phyloP scores from a whole-genome alignment of 1,140 invertebrate genomes.

The Drosophila nebulosa region DNA sequence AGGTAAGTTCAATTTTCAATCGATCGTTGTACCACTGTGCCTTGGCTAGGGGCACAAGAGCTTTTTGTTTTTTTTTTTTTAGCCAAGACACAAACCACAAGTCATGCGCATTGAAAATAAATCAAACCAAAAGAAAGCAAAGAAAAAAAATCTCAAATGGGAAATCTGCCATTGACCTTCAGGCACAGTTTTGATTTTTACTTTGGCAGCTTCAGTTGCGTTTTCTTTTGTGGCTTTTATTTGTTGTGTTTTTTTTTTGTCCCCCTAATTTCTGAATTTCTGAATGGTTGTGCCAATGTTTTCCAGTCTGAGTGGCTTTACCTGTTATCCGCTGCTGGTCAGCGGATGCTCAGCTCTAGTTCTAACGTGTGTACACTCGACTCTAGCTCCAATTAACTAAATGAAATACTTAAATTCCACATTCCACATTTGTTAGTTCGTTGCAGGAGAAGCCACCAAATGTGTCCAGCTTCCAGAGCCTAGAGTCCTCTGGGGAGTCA shows the following conservation, averaged over 20 bases:
- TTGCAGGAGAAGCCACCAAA: slow-evolving; percentile 70
- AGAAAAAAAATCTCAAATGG: background rate
- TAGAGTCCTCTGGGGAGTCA: slow-evolving; percentile 43
- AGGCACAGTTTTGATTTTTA: slow-evolving; percentile 56
- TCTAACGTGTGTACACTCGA: slow-evolving; percentile 58
- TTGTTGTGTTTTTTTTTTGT: slow-evolving; percentile 58
- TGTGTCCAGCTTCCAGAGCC: slow-evolving; percentile 37
- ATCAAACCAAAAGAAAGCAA: background rate
- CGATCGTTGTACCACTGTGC: slow-evolving; percentile 30
- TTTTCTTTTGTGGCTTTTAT: slow-evolving; percentile 42
- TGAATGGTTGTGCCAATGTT: slow-evolving; percentile 70
- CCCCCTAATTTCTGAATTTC: slow-evolving; percentile 40
- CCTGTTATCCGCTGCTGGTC: slow-evolving; percentile 77
- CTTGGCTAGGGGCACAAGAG: background rate
- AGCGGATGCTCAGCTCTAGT: slow-evolving; percentile 73
- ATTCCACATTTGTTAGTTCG: slow-evolving; percentile 37
- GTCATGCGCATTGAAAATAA: slow-evolving; percentile 43
- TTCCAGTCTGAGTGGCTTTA: slow-evolving; percentile 75
- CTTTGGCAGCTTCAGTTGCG: slow-evolving; percentile 48
- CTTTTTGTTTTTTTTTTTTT: no score
- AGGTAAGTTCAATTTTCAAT: slow-evolving; percentile 48
- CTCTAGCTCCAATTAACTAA: background rate
- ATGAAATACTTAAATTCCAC: background rate
- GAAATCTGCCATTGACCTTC: slow-evolving; percentile 55
- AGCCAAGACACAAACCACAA: slow-evolving; percentile 22